Percentiles rank a stretch among this genome's conserved stretches.
Conservation (phyloP, 2,797 vertebrate species). For the Epinephelus malabaricus region DNA sequence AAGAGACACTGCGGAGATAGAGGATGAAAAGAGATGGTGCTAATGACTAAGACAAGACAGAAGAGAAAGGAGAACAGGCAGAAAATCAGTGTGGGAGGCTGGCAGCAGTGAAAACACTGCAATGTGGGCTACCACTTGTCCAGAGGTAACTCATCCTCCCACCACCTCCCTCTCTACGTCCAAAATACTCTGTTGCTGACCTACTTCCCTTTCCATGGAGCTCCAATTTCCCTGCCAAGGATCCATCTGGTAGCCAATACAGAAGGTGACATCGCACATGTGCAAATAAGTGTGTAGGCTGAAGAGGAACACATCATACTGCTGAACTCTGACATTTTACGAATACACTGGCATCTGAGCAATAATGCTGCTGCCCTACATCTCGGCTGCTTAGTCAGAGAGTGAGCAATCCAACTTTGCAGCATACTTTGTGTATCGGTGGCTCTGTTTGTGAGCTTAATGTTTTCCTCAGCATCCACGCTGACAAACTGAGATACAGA, state of each 20-base stretch:
- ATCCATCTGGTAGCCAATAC: conserved; percentile 23
- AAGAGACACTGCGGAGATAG: not conserved
- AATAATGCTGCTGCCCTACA: conserved; percentile 16
- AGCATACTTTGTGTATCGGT: not conserved
- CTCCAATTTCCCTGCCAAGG: conserved; percentile 47
- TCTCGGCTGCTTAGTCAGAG: not conserved
- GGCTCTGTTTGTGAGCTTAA: not conserved
- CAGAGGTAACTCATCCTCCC: conserved; percentile 46
- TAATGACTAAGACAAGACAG: conserved; percentile 25
- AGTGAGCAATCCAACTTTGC: conserved; percentile 1
- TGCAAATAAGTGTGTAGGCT: conserved; percentile 29
- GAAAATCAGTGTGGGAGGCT: conserved; percentile 25
- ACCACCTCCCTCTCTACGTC: conserved; percentile 31
- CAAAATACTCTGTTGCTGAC: conserved; percentile 66
- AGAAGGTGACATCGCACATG: conserved; percentile 10
- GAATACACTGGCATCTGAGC: not conserved
- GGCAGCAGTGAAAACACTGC: conserved; percentile 27
- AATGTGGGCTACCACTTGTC: conserved; percentile 42
- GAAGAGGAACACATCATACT: not conserved
- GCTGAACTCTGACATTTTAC: conserved; percentile 31
- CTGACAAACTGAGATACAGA: not conserved
- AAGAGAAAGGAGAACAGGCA: conserved; percentile 23
- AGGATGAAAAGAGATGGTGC: conserved; percentile 8
- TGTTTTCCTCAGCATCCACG: not conserved
- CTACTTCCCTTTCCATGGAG: conserved; percentile 62